Conservation (phyloP, 2,113 vertebrate genomes). For the Sprattus sprattus region DNA sequence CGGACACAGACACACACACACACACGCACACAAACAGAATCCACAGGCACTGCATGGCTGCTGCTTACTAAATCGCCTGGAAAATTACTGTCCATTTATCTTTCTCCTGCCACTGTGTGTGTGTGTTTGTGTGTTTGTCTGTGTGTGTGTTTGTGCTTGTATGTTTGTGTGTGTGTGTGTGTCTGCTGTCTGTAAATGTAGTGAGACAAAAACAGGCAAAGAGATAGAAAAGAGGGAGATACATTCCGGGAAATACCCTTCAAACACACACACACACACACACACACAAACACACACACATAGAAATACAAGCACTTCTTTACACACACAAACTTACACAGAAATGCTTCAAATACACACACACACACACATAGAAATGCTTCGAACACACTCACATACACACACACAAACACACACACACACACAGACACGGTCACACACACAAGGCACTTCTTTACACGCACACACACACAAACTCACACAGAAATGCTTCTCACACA, state of each 20-base stretch:
- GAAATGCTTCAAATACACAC: background rate
- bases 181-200: background rate
- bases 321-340: background rate
- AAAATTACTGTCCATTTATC: background rate
- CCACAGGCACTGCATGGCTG: background rate
- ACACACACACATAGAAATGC: background rate
- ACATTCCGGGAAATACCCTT: background rate
- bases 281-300: background rate
- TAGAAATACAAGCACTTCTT: no score
- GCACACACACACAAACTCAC: background rate
- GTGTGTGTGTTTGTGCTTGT: no score
- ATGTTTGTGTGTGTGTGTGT: no score
- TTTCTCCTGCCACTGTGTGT: background rate
- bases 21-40: background rate
- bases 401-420: background rate
- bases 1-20: constrained; percentile 3
- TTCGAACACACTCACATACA: constrained; percentile 24
- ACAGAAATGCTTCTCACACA: constrained; percentile 12
- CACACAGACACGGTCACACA: background rate
- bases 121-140: no score
- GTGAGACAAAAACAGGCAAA: background rate
- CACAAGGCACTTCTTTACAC: background rate
- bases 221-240: no score
- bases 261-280: no score
- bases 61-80: background rate